These are phyloP conservation scores for Ammodytes dubius DNA, from an alignment of 2,113 vertebrate genomes.

Conservation along the genomic window DNA sequence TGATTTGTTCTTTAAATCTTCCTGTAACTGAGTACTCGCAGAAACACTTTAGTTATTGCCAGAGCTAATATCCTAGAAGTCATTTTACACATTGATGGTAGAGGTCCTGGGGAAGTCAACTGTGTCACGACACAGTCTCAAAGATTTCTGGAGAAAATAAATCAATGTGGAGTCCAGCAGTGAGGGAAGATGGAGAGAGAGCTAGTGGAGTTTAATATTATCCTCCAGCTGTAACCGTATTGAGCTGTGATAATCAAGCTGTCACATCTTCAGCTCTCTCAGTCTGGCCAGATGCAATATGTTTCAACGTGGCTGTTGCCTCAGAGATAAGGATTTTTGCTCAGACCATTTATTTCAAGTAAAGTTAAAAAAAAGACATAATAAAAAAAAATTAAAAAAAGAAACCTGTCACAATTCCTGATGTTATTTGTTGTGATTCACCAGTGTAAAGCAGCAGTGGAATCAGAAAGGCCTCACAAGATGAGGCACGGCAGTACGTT, in stretches of 20 bases:
- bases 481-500: neutral
- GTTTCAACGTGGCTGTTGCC: conserved; percentile 36
- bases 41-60: neutral
- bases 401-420: neutral
- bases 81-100: conserved; percentile 36
- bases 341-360: conserved; percentile 4
- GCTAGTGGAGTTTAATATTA: conserved; percentile 35
- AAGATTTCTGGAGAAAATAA: conserved; percentile 50
- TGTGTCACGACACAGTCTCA: conserved; percentile 61
- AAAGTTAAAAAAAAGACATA: neutral
- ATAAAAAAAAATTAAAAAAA: neutral
- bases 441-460: neutral
- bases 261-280: conserved; percentile 45
- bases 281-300: conserved; percentile 17
- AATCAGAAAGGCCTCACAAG: neutral
- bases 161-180: conserved; percentile 53
- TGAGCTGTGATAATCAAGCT: conserved; percentile 59
- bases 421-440: neutral
- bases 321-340: conserved; percentile 25
- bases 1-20: neutral
- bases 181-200: conserved; percentile 49
- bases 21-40: neutral
- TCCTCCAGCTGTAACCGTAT: conserved; percentile 42
- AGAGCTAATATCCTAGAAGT: conserved; percentile 25
- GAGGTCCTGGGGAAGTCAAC: conserved; percentile 26